Conservation (phyloP, 2,888 invertebrate genomes). For the Caradrina kadenii region DNA sequence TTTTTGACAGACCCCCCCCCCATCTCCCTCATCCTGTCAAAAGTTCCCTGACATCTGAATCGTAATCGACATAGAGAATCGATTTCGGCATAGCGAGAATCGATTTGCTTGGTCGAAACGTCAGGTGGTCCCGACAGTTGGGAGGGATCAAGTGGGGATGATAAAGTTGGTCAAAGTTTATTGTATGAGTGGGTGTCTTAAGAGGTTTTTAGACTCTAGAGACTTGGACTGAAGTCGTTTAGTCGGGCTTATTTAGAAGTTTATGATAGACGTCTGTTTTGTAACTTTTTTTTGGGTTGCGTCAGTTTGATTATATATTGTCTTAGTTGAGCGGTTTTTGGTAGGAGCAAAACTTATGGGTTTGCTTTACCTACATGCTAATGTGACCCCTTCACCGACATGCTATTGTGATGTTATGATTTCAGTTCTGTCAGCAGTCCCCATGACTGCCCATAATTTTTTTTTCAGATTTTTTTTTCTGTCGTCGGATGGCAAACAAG, state of each 20-base stretch:
- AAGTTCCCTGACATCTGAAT: conserved; percentile 54
- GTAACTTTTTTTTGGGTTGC: background rate
- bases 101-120: conserved; percentile 25
- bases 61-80: conserved; percentile 35
- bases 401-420: too few species aligned
- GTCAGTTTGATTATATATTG: background rate
- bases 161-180: conserved; percentile 37
- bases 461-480: too few species aligned
- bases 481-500: too few species aligned
- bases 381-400: too few species aligned
- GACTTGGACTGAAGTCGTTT: background rate
- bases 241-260: conserved; percentile 1
- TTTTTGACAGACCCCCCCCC: conserved; percentile 35
- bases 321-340: too few species aligned
- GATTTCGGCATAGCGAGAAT: conserved; percentile 33
- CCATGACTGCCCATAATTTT: too few species aligned
- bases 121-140: conserved; percentile 37
- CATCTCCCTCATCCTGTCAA: conserved; percentile 24
- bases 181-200: background rate
- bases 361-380: too few species aligned
- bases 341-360: too few species aligned
- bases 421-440: too few species aligned
- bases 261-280: background rate
- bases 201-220: background rate
- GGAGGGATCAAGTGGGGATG: conserved; percentile 8